Evolutionary conservation across 2,888 invertebrate genomes (phyloP).

Genomic region (Platerodrilus igneus): DNA sequence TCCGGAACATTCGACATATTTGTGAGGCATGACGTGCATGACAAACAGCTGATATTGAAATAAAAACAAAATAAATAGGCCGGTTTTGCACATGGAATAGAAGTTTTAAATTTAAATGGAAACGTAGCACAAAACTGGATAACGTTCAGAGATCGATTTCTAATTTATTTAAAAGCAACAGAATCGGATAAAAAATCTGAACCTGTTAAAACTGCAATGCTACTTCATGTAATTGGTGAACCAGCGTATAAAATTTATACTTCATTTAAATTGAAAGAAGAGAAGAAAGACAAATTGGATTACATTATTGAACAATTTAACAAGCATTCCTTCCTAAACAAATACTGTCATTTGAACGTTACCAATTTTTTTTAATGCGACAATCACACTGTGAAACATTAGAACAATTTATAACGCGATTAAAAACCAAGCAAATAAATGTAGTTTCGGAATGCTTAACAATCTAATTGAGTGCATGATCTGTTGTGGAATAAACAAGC

Average conservation of each 20-base stretch:
- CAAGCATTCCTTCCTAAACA: slow-evolving; percentile 22
- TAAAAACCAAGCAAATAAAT: slow-evolving; percentile 12
- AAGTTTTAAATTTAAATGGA: no score
- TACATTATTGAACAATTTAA: slow-evolving; percentile 24
- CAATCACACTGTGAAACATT: slow-evolving; percentile 17
- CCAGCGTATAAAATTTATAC: slow-evolving; percentile 26
- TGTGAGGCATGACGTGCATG: no score
- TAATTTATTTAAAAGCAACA: no score
- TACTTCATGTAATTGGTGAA: slow-evolving; percentile 29
- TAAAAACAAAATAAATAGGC: no score
- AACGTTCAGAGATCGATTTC: no score
- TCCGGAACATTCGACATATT: no score
- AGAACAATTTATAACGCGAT: slow-evolving; percentile 21
- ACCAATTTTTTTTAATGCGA: slow-evolving; percentile 21
- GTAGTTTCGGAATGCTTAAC: slow-evolving; percentile 5
- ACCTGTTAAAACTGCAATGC: slow-evolving; percentile 13
- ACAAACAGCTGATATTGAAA: no score
- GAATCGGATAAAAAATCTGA: no score
- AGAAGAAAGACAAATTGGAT: slow-evolving; percentile 17
- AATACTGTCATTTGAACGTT: slow-evolving; percentile 24
- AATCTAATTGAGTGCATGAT: slow-evolving; percentile 23
- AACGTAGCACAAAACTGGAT: no score
- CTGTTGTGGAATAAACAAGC: slow-evolving; percentile 25
- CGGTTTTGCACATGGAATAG: no score
- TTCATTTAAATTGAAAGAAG: slow-evolving; percentile 23